A percentile compares a stretch with the other conserved stretches of the same genome.
Conservation (phyloP, 2,113 vertebrate species). For the Myotis yumanensis region DNA sequence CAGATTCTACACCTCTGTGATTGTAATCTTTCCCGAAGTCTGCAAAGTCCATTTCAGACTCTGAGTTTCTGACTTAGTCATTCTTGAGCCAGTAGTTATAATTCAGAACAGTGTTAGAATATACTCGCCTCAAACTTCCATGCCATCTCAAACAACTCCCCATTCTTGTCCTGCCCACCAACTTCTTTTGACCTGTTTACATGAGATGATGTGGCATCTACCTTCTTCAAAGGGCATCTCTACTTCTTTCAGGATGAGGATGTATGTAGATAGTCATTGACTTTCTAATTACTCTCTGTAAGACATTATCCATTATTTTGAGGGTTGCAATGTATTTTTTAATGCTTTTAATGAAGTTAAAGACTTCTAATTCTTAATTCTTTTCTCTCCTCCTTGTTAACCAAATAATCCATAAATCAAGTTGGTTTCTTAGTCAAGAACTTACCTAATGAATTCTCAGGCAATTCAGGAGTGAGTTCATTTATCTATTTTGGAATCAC, state of each 20-base stretch:
- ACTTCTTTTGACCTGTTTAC: background rate
- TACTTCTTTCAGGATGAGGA: background rate
- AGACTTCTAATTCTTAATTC: background rate
- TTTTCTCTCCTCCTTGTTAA: background rate
- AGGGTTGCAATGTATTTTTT: background rate
- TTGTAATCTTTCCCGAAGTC: background rate
- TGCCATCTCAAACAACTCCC: background rate
- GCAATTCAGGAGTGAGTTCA: background rate
- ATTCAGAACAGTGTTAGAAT: background rate
- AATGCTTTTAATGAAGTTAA: background rate
- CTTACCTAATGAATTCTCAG: background rate
- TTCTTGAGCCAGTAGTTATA: background rate
- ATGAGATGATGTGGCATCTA: background rate
- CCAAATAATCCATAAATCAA: background rate
- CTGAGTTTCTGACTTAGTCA: background rate
- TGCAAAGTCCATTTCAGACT: background rate
- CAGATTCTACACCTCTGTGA: background rate
- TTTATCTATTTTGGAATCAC: background rate
- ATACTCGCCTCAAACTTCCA: background rate
- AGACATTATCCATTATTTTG: background rate
- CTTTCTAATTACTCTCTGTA: background rate
- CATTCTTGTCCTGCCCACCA: background rate
- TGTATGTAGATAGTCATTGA: background rate
- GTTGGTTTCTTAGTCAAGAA: background rate
- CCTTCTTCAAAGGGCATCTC: background rate